These are phyloP conservation scores for Australoheros facetus DNA, from an alignment of 2,797 vertebrate species.

Conservation along the genomic window DNA sequence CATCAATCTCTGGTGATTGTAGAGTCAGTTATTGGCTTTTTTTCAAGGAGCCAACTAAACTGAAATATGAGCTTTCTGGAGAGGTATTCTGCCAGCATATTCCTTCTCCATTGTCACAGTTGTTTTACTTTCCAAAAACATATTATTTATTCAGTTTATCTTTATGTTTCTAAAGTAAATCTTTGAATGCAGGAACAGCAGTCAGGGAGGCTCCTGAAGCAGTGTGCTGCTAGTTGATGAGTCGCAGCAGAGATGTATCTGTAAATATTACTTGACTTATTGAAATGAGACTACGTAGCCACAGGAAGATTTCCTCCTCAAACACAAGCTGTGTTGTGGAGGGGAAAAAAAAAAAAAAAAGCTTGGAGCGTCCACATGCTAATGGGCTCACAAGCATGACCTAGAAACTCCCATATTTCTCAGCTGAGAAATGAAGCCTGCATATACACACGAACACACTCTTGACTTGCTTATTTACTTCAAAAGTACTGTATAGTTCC, in stretches of 20 bases:
- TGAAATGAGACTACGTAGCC: slow-evolving; percentile 71
- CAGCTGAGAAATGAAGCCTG: slow-evolving; percentile 22
- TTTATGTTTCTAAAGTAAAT: slow-evolving; percentile 65
- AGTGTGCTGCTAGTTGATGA: slow-evolving; percentile 58
- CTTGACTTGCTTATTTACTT: slow-evolving; percentile 49
- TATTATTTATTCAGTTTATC: slow-evolving; percentile 70
- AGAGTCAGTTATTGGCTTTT: slow-evolving; percentile 18
- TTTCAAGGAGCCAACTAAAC: slow-evolving; percentile 16
- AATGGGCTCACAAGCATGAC: slow-evolving; percentile 72
- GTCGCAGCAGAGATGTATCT: slow-evolving; percentile 62
- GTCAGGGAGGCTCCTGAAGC: slow-evolving; percentile 58
- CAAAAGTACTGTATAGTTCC: slow-evolving; percentile 16
- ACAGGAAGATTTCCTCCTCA: slow-evolving; percentile 63
- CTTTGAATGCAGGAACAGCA: slow-evolving; percentile 51
- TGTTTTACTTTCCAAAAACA: slow-evolving; percentile 49
- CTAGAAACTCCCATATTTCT: slow-evolving; percentile 64
- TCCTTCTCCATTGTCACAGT: slow-evolving; percentile 38
- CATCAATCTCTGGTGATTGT: slow-evolving; percentile 45
- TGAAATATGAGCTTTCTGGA: slow-evolving; percentile 40
- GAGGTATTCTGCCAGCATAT: slow-evolving; percentile 41
- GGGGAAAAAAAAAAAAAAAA: not conserved
- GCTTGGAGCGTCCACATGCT: slow-evolving; percentile 57
- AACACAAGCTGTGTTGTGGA: slow-evolving; percentile 68
- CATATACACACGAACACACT: slow-evolving; percentile 8
- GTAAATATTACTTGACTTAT: slow-evolving; percentile 77